Conservation (phyloP, 2,888 invertebrate genomes). For the Monopis laevigella region DNA sequence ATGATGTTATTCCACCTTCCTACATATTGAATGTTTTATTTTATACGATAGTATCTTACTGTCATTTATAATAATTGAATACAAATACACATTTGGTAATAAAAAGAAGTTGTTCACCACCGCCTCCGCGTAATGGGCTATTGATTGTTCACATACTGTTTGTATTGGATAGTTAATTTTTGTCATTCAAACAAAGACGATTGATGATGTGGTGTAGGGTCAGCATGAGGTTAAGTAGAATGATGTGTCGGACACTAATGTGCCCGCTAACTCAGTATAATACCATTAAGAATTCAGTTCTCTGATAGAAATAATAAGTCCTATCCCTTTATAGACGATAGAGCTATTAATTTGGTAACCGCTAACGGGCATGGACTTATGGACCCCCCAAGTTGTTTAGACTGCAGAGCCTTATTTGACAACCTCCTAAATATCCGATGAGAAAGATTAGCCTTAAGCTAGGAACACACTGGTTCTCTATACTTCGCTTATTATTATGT, state of each 20-base stretch:
- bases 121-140: constrained; percentile 1
- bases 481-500: no score
- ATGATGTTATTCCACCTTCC: not conserved
- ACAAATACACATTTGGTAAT: constrained; percentile 7
- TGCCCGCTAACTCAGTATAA: no score
- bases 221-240: not conserved
- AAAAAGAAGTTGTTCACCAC: constrained; percentile 2
- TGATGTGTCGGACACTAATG: constrained; percentile 1
- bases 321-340: not conserved
- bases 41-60: constrained; percentile 1
- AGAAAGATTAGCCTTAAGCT: not conserved
- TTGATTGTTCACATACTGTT: constrained; percentile 1
- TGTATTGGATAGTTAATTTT: constrained; percentile 2
- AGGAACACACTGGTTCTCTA: not conserved
- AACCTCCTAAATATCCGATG: not conserved
- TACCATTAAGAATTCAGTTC: no score
- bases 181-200: not conserved
- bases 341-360: constrained; percentile 8
- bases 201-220: not conserved
- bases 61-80: constrained; percentile 11
- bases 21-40: not conserved
- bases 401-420: not conserved
- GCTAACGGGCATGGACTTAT: constrained; percentile 3
- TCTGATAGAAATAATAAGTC: constrained; percentile 2
- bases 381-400: constrained; percentile 9